These are phyloP conservation scores for Brachypodius melanocephalos DNA, from an alignment of 2,113 vertebrate species.

Conservation along the genomic window DNA sequence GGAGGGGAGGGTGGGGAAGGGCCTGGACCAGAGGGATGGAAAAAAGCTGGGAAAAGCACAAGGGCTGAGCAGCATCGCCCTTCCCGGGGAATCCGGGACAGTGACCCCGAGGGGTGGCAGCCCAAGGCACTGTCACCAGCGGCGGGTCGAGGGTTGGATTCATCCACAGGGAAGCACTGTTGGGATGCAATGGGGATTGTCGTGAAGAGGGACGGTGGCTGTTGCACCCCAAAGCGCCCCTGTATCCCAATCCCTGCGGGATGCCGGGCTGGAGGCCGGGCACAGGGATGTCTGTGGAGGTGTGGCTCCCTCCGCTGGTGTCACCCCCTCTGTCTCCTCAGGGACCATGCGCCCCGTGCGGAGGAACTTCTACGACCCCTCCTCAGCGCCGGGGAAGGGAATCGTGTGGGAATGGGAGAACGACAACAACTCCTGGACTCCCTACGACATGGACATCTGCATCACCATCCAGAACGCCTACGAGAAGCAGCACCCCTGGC, in stretches of 20 bases:
- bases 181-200: accelerated
- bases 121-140: background rate
- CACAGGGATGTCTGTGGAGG: accelerated
- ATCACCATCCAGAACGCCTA: slow-evolving; percentile 98
- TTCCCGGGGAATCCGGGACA: background rate
- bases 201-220: accelerated
- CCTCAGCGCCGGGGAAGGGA: slow-evolving; percentile 92
- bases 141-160: background rate
- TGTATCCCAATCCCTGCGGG: accelerated
- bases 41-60: background rate
- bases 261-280: accelerated
- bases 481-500: slow-evolving; percentile 98
- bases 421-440: slow-evolving; percentile 89
- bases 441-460: slow-evolving; percentile 97
- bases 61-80: background rate
- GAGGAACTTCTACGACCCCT: slow-evolving; percentile 94
- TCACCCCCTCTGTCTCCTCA: slow-evolving; percentile 2
- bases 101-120: background rate
- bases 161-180: accelerated
- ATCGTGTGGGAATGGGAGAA: slow-evolving; percentile 98
- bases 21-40: background rate
- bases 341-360: slow-evolving; percentile 94
- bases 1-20: background rate
- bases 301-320: accelerated
- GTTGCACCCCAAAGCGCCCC: background rate